A percentile compares a stretch with the other conserved stretches of the same genome.
phyloP scores from a whole-genome alignment of 2,113 vertebrate genomes.

The Xiphorhynchus elegans region DNA sequence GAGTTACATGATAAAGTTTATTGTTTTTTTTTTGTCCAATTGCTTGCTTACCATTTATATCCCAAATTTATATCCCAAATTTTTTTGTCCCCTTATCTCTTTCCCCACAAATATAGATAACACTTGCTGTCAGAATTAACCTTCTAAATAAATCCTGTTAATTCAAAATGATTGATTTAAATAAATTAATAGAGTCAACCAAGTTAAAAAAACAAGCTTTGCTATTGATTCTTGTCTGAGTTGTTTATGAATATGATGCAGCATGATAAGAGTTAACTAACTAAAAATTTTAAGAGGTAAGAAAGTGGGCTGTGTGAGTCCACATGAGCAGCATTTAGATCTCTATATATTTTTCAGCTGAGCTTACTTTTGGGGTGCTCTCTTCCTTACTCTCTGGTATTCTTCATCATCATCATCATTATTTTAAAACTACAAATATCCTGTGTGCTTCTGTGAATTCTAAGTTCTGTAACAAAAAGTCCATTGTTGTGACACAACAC shows the following conservation, averaged over 20 bases:
- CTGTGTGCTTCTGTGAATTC: neutral
- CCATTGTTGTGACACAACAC: neutral
- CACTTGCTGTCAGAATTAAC: neutral
- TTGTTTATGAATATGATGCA: slow-evolving; percentile 19
- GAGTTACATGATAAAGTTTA: neutral
- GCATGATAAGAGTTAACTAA: neutral
- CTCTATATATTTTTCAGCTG: neutral
- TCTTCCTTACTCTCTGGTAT: neutral
- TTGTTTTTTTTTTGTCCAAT: neutral
- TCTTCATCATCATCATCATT: neutral
- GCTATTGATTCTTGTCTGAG: slow-evolving; percentile 14
- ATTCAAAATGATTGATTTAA: neutral
- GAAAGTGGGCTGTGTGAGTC: neutral
- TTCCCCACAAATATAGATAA: neutral
- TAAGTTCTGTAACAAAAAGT: neutral
- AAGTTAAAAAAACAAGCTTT: neutral
- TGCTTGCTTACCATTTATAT: neutral
- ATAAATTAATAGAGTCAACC: neutral
- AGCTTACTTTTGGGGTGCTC: fast-evolving
- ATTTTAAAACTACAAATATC: neutral
- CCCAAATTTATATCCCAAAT: neutral
- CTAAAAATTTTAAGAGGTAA: neutral
- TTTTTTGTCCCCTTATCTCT: neutral
- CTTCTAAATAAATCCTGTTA: neutral
- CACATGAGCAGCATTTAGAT: neutral